Evolutionary conservation across 2,113 vertebrate genomes (phyloP), one percentile per base, ranked within the genome.

Genomic region (Podocnemis expansa): DNA sequence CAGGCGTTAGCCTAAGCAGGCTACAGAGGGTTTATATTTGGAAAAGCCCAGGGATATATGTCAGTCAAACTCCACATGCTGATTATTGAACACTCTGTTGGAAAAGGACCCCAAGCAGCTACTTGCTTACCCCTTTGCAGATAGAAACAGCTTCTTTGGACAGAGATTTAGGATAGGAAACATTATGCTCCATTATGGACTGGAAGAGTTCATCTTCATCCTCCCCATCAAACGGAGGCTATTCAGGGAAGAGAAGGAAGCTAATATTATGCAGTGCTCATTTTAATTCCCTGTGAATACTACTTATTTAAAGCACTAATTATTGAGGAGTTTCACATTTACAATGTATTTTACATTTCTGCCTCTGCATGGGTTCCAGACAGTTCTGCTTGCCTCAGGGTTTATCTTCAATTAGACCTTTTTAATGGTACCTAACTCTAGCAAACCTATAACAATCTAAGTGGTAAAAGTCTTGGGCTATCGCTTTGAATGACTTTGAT

Each of bases 181-280:
- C 99, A 0, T 99, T 99, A 95, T 99, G 99, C 94, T 99, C 99
- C 99, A 99, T 99, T 95, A 99, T 99, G 58, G 99, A 99, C 97
- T 99, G 99, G 96, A 99, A 99, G 82, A 99, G 98, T 85, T 99
- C 99, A 0, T 99, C 99, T 89, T 99, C 99, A 0, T 99, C 99
- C 93, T 99, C 99, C 2, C 99, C 99, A 13, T 99, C 99, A 93
- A 99, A 99, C 0, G 99, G 99, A 49, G 99, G 99, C 99, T 99
- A 75, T 88, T 73, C 54, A 73, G 4, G 84, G 83, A 83, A 90
- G 79, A 92, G 78, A 75, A 73, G 45, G 7, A 14, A 82, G 78
- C 5, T 49, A 49, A 86, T 1, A 14, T 9, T 85, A 47, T 7
- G 34, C 25, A 21, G n/a, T 27, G 52, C 21, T 85, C n/a, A 76